phyloP scores from a whole-genome alignment of 2,888 invertebrate genomes.

The Patella caerulea region DNA sequence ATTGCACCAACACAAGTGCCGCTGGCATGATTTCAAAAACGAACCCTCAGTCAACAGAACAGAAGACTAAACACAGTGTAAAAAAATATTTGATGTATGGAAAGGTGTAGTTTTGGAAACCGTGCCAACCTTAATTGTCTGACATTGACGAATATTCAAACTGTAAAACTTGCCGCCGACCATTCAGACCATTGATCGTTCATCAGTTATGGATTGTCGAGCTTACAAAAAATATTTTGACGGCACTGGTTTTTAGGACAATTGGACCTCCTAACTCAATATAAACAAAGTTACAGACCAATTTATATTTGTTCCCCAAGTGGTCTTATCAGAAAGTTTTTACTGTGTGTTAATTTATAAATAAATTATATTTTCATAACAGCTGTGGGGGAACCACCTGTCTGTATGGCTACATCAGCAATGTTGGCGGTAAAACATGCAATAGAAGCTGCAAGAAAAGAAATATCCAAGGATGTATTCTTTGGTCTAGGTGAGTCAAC shows the following conservation, averaged over 20 bases:
- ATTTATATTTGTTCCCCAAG: neutral
- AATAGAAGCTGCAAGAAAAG: conserved; percentile 58
- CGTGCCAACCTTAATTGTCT: too few species aligned
- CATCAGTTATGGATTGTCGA: too few species aligned
- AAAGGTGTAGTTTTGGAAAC: too few species aligned
- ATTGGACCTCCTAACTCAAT: neutral
- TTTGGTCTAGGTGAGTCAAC: conserved; percentile 49
- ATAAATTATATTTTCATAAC: conserved; percentile 11
- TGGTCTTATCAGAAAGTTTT: neutral
- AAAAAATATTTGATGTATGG: too few species aligned
- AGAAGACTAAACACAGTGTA: too few species aligned
- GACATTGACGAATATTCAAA: too few species aligned
- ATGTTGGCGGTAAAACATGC: conserved; percentile 63
- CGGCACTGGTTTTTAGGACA: neutral
- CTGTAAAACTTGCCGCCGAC: too few species aligned
- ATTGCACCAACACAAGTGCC: too few species aligned
- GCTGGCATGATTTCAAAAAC: too few species aligned
- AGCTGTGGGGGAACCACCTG: conserved; percentile 65
- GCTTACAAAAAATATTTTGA: too few species aligned
- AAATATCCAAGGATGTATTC: conserved; percentile 48
- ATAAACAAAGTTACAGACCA: neutral
- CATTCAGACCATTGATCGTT: too few species aligned
- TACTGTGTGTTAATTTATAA: neutral
- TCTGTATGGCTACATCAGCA: conserved; percentile 54
- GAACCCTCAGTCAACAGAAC: too few species aligned